Conservation (phyloP, 2,888 invertebrate species). For the Hirtodrosophila histrioides region DNA sequence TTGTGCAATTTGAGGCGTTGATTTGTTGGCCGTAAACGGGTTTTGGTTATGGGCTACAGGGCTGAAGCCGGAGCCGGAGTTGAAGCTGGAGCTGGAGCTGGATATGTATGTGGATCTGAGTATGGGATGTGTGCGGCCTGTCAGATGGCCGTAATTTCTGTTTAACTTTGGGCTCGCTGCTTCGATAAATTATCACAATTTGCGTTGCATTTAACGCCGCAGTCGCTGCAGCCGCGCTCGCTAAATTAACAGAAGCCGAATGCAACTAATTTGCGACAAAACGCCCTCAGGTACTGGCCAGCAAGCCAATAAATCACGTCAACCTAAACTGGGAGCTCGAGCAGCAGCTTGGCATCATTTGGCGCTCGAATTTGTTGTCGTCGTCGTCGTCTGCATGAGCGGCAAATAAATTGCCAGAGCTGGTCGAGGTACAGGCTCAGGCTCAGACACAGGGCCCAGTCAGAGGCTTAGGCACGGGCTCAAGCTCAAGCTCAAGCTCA, state of each 20-base stretch:
- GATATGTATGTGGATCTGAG: not conserved
- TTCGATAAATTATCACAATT: constrained; percentile 80
- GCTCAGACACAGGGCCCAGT: constrained; percentile 36
- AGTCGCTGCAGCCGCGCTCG: constrained; percentile 35
- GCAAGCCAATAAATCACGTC: constrained; percentile 78
- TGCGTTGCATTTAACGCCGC: constrained; percentile 78
- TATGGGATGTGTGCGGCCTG: constrained; percentile 45
- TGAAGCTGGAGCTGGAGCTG: not conserved
- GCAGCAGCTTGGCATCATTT: constrained; percentile 75
- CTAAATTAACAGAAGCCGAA: constrained; percentile 80
- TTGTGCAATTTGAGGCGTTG: constrained; percentile 76
- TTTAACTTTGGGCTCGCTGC: constrained; percentile 68
- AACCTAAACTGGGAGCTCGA: constrained; percentile 70
- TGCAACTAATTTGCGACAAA: constrained; percentile 81
- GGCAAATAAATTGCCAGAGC: constrained; percentile 74
- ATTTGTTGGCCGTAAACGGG: constrained; percentile 66
- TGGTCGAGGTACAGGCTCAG: constrained; percentile 19
- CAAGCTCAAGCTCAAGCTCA: constrained; percentile 10
- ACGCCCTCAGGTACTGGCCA: constrained; percentile 76
- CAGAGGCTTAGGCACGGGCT: constrained; percentile 17
- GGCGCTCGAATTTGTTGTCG: constrained; percentile 80
- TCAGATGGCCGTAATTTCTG: constrained; percentile 74
- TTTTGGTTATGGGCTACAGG: constrained; percentile 23
- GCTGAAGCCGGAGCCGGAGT: constrained; percentile 1
- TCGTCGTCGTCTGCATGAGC: constrained; percentile 70